Base-by-base conservation (phyloP, 2,888 invertebrate species). In the Diaphora mendica region DNA sequence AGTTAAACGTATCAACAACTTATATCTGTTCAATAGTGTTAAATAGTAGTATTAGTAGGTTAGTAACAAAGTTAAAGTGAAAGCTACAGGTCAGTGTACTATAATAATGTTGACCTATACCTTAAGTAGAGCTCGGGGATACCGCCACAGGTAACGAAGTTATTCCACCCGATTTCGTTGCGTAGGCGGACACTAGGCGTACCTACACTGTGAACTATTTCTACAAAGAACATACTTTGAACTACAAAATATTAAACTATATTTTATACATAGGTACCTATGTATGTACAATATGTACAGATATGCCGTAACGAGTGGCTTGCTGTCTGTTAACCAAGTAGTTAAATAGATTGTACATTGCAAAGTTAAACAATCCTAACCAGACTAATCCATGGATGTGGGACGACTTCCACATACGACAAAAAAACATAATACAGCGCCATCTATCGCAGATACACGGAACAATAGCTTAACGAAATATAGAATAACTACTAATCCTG, bases 181-280 rank as follows among this genome's bases (percentile, higher is more conserved):
- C 15, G 59, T 64, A 17, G 59, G 48, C 64, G 11, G 30, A 62
- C 26, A 62, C 17, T 30, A 55, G 23, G 33, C 20, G 35, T 35
- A n/a, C 64, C 20, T 64, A 64, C 23, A 23, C 20, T 35, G 35
- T 23, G 0, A 64, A 64, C 7, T 62, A 62, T 62, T 62, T 62
- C 30, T 26, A 30, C 17, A 62, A 62, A 62, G 17, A 30, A 30
- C 17, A 62, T 26, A 30, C 17, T 62, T 30, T 62, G 59, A 30
- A 30, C 62, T 7, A 30, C 17, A 30, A 30, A 59, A 59, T 3
- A 59, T 26, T 26, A 26, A 59, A 26, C 26, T 59, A n/a, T 55
- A n/a, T 8, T 59, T 26, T 23, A 11, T n/a, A n/a, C n/a, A n/a
- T 7, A 20, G 0, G 2, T 11, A 0, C 2, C 2, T 55, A 9